A percentile compares a stretch with the other conserved stretches of the same genome.
Evolutionary conservation across 2,797 vertebrate genomes (phyloP).

Genomic region (Danio choprae): DNA sequence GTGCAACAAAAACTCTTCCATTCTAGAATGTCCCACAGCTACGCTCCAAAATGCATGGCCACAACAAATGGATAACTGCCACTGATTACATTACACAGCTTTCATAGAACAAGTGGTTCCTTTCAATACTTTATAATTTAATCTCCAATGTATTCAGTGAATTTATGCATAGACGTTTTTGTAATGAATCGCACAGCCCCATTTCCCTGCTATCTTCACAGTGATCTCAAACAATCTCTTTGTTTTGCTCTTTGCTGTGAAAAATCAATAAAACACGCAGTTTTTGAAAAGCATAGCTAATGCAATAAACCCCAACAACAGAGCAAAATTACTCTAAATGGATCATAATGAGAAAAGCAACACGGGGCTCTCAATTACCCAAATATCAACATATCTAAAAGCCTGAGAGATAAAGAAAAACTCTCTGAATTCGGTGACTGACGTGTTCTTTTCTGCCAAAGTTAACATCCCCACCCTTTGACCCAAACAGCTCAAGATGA

Average conservation of each 20-base stretch:
- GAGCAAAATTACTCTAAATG: background rate
- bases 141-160: background rate
- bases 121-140: background rate
- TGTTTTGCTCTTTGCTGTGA: background rate
- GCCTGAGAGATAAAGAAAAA: background rate
- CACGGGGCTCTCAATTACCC: background rate
- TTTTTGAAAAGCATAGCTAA: constrained; percentile 5
- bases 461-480: constrained; percentile 28
- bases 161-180: background rate
- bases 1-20: background rate
- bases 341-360: background rate
- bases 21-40: constrained; percentile 5
- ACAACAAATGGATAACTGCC: background rate
- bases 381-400: background rate
- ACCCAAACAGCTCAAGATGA: constrained; percentile 39
- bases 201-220: background rate
- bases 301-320: background rate
- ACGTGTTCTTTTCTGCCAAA: constrained; percentile 6
- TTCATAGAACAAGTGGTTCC: background rate
- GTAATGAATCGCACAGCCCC: background rate
- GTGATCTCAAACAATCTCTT: background rate
- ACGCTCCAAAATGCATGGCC: background rate
- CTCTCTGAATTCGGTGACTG: background rate
- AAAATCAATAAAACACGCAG: background rate
- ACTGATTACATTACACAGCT: background rate